These are phyloP conservation scores for Gymnothorax reevesii DNA, from an alignment of 2,797 vertebrate genomes.

Conservation along the genomic window DNA sequence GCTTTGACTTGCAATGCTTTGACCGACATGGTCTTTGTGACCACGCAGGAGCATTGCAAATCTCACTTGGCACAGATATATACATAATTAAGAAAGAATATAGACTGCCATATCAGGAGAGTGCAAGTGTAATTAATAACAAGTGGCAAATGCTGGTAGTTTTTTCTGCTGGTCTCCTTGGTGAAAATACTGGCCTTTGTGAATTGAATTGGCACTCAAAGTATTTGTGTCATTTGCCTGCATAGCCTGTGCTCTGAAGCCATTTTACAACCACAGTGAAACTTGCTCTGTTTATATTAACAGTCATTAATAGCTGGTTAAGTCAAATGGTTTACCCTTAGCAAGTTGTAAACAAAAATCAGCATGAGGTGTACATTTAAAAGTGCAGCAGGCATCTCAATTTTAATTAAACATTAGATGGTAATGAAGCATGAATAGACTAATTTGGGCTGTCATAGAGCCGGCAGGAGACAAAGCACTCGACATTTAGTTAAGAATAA, in stretches of 20 bases:
- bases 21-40: conserved; percentile 71
- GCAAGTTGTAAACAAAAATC: neutral
- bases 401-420: conserved; percentile 31
- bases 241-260: conserved; percentile 62
- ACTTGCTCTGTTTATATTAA: conserved; percentile 7
- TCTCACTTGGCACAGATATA: conserved; percentile 69
- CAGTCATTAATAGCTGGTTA: conserved; percentile 1
- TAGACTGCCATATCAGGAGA: conserved; percentile 65
- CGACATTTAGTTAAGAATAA: conserved; percentile 27
- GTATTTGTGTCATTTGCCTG: conserved; percentile 63
- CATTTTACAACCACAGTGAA: conserved; percentile 49
- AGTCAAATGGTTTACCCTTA: neutral
- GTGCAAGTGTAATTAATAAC: conserved; percentile 76
- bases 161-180: conserved; percentile 57
- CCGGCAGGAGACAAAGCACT: conserved; percentile 50
- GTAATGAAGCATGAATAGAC: conserved; percentile 30
- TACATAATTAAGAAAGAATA: conserved; percentile 55
- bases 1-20: conserved; percentile 76
- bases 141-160: conserved; percentile 72
- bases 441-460: conserved; percentile 51
- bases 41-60: conserved; percentile 71
- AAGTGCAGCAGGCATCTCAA: conserved; percentile 32
- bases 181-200: conserved; percentile 50
- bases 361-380: conserved; percentile 23
- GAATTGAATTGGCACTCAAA: conserved; percentile 70